These are phyloP conservation scores for Acrocyrtus sp. DNA, from an alignment of 2,888 invertebrate genomes.

Conservation along the genomic window DNA sequence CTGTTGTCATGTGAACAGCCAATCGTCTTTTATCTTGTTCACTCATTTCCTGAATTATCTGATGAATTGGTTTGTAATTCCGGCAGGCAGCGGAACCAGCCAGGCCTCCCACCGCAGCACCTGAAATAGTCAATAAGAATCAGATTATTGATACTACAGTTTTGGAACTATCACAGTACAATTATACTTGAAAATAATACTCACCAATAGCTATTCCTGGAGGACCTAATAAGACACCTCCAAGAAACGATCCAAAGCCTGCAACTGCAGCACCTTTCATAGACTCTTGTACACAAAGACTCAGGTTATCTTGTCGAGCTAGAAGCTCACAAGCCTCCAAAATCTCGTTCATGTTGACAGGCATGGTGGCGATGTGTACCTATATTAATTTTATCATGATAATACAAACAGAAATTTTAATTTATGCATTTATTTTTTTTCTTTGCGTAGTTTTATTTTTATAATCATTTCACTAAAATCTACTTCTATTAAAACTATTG, in stretches of 20 bases:
- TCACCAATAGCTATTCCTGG: slow-evolving; percentile 57
- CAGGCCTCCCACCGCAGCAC: slow-evolving; percentile 52
- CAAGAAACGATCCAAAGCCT: slow-evolving; percentile 49
- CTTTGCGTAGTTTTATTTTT: too few species aligned
- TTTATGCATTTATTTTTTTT: too few species aligned
- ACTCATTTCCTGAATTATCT: slow-evolving; percentile 47
- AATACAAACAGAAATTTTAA: too few species aligned
- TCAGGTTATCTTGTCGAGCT: slow-evolving; percentile 52
- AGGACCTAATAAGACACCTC: slow-evolving; percentile 55
- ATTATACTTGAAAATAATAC: not conserved
- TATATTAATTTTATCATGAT: too few species aligned
- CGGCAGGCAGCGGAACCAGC: slow-evolving; percentile 41
- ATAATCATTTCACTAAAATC: too few species aligned
- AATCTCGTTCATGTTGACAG: slow-evolving; percentile 49
- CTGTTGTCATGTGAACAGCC: slow-evolving; percentile 44
- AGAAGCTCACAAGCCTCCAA: slow-evolving; percentile 53
- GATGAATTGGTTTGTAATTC: slow-evolving; percentile 51
- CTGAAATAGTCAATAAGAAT: slow-evolving; percentile 17
- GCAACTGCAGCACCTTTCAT: slow-evolving; percentile 56
- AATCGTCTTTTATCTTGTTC: slow-evolving; percentile 47
- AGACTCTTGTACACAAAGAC: slow-evolving; percentile 56
- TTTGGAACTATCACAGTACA: too few species aligned
- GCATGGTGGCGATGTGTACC: too few species aligned
- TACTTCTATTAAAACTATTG: too few species aligned
- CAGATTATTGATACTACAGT: not conserved